Percentiles rank a stretch among this genome's conserved stretches.
Conservation (phyloP, 2,888 invertebrate genomes). For the Dendrolimus pini region DNA sequence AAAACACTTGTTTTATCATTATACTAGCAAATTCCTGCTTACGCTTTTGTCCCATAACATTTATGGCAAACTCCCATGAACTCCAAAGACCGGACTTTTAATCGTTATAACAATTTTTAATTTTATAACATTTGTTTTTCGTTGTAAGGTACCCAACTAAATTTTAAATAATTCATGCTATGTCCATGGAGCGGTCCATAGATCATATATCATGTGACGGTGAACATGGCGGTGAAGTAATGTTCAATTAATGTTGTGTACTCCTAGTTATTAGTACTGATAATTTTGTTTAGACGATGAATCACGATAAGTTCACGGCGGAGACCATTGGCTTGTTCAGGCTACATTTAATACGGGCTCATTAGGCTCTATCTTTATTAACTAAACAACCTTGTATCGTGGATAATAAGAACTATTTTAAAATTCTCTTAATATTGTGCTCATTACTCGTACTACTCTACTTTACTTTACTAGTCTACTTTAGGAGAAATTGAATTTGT, state of each 20-base stretch:
- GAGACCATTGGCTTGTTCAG: background rate
- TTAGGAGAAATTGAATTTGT: too few relatives aligned
- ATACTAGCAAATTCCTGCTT: too few relatives aligned
- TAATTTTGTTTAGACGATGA: conserved; percentile 15
- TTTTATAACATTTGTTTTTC: too few relatives aligned
- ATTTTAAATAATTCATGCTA: too few relatives aligned
- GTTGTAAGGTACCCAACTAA: too few relatives aligned
- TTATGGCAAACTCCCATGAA: too few relatives aligned
- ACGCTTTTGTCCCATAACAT: too few relatives aligned
- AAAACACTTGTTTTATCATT: too few relatives aligned
- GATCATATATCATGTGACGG: background rate
- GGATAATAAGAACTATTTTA: background rate
- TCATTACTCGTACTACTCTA: too few relatives aligned
- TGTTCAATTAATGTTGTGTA: conserved; percentile 10
- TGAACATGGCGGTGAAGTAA: background rate
- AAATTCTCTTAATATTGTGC: background rate
- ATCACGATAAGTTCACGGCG: background rate
- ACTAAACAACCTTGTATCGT: background rate
- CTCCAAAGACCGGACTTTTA: too few relatives aligned
- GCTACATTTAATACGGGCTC: background rate
- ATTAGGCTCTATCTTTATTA: background rate
- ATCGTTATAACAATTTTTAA: too few relatives aligned
- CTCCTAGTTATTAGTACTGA: conserved; percentile 31
- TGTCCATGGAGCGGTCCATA: background rate
- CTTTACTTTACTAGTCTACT: too few relatives aligned